Conservation (phyloP, 1,140 invertebrate genomes). For the Acromyrmex echinatior region DNA sequence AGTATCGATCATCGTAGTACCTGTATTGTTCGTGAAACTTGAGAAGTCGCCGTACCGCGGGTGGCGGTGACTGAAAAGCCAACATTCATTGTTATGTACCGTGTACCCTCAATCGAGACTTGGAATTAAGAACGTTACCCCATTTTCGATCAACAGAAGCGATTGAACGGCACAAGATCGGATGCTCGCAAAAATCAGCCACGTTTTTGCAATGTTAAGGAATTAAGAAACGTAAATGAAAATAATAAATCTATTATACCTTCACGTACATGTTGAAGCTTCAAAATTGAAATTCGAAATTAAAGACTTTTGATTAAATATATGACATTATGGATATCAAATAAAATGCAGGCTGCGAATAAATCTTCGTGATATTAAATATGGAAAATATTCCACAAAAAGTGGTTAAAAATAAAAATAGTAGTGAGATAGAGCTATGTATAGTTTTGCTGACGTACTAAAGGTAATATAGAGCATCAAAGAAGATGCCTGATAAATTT, state of each 20-base stretch:
- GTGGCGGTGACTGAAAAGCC: conserved; percentile 19
- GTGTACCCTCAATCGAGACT: background rate
- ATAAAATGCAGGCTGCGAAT: background rate
- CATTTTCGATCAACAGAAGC: conserved; percentile 22
- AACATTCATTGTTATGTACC: conserved; percentile 29
- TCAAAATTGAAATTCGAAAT: background rate
- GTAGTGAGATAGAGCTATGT: background rate
- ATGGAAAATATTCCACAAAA: conserved; percentile 16
- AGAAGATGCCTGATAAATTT: background rate
- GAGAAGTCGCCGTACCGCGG: conserved; percentile 37
- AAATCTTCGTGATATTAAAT: conserved; percentile 13
- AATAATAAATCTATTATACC: background rate
- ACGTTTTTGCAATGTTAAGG: background rate
- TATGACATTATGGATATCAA: background rate
- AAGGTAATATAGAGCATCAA: background rate
- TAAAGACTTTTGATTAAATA: background rate
- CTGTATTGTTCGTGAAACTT: conserved; percentile 53
- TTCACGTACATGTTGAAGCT: background rate
- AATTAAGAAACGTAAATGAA: background rate
- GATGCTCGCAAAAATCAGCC: background rate
- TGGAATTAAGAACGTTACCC: conserved; percentile 31
- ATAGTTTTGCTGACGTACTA: background rate
- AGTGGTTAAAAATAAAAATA: background rate
- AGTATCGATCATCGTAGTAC: conserved; percentile 61
- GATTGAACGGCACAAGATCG: background rate